A percentile compares a stretch with the other conserved stretches of the same genome.
These are phyloP conservation scores for Girardia tigrina DNA, from an alignment of 2,888 invertebrate genomes.

Conservation along the genomic window DNA sequence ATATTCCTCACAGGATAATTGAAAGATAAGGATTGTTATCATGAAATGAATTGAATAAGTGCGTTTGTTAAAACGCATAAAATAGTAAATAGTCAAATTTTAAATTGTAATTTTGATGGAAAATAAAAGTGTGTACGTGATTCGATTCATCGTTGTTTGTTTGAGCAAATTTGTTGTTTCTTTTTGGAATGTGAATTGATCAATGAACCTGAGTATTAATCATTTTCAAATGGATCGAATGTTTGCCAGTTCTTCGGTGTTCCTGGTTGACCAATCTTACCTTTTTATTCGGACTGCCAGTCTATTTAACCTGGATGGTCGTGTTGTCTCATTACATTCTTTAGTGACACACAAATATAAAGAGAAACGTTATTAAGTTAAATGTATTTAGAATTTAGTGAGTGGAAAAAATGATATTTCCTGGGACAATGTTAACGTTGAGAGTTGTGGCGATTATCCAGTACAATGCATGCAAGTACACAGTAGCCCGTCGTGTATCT, in stretches of 20 bases:
- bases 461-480: background rate
- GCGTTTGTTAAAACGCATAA: no score
- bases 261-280: background rate
- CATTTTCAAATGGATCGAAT: slow-evolving; percentile 19
- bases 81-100: no score
- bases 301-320: background rate
- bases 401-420: background rate
- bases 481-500: slow-evolving; percentile 16
- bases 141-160: no score
- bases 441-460: background rate
- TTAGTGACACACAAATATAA: background rate
- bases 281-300: background rate
- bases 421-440: slow-evolving; percentile 15
- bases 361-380: background rate
- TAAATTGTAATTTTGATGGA: no score
- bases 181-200: slow-evolving; percentile 9
- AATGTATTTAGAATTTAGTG: background rate
- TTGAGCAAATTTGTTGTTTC: no score
- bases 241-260: slow-evolving; percentile 11
- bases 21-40: no score
- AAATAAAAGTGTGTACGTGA: no score
- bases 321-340: background rate
- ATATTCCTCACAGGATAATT: no score
- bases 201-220: background rate
- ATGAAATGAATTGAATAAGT: no score